These are phyloP conservation scores for Isichthys henryi DNA, from an alignment of 2,113 vertebrate genomes.

Conservation along the genomic window DNA sequence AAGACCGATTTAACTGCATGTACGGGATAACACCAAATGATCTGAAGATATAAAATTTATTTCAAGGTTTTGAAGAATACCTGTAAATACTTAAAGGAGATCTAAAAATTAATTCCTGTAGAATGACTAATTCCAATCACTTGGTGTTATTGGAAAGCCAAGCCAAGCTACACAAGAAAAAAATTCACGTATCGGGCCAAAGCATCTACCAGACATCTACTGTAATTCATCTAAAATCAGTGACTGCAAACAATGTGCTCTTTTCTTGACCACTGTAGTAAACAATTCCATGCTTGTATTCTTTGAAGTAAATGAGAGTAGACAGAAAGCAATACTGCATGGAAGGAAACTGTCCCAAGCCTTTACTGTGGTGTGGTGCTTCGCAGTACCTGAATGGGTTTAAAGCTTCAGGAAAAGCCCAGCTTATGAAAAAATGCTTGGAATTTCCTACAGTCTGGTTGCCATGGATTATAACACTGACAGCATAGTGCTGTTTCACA, in stretches of 20 bases:
- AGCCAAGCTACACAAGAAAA: neutral
- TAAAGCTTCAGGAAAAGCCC: neutral
- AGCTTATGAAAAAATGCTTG: conserved; percentile 3
- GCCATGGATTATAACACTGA: neutral
- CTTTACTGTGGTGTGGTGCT: conserved; percentile 3
- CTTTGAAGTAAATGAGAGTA: neutral
- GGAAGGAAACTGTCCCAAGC: neutral
- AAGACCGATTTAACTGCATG: neutral
- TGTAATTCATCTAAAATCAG: neutral
- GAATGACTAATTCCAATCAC: neutral
- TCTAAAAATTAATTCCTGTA: neutral
- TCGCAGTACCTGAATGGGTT: neutral
- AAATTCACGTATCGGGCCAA: neutral
- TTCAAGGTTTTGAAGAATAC: neutral
- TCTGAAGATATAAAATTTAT: neutral
- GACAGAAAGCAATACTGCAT: neutral
- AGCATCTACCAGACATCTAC: neutral
- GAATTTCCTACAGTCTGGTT: neutral
- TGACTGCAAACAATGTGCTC: neutral
- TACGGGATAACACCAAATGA: neutral
- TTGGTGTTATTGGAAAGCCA: neutral
- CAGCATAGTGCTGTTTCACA: neutral
- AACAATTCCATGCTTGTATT: neutral
- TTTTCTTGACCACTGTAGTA: neutral
- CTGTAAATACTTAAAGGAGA: neutral